Base-by-base conservation (phyloP, 2,113 vertebrate genomes). In the Chloroceryle aenea region DNA sequence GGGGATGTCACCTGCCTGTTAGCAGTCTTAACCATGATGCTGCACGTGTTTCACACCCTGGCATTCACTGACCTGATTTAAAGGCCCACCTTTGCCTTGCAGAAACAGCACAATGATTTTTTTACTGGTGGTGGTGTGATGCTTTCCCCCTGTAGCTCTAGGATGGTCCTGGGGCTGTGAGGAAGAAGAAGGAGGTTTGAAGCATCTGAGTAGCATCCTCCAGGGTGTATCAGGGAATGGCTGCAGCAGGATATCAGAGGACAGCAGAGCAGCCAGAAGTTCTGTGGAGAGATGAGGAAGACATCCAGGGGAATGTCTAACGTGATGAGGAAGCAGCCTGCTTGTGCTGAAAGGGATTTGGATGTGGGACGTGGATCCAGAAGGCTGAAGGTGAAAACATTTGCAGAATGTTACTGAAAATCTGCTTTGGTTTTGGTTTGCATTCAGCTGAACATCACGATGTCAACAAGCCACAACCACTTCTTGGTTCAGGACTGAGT, bases 401-500 rank as follows among this genome's bases (percentile, higher is more conserved):
- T 89, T 77, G 68, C 45, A 74, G 67, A 89, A 56, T 62, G 25
- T 74, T 95, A 71, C 71, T 85, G 47, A 80, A 81, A 84, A 59
- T 82, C 66, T 87, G 13, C 1, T 84, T 75, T 56, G 72, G 11
- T 67, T 2, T 38, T 42, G 18, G n/a, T 82, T 81, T 59, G 3
- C 7, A 69, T 81, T 89, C 45, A 53, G 4, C n/a, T 85, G 22
- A 87, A 23, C 10, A 36, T 71, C 7, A 2, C 36, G 55, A 0
- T 62, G 63, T 74, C 22, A 72, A 75, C 6, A 50, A 92, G 40
- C 11, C 68, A 27, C 34, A 72, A 17, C 64, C 6, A 0, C 76
- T 79, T 55, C n/a, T n/a, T n/a, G n/a, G n/a, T n/a, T n/a, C n/a
- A n/a, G n/a, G n/a, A n/a, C n/a, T 56, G 58, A 93, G 59, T 89